phyloP scores from a whole-genome alignment of 1,140 invertebrate species.

The Drosophila repleta region DNA sequence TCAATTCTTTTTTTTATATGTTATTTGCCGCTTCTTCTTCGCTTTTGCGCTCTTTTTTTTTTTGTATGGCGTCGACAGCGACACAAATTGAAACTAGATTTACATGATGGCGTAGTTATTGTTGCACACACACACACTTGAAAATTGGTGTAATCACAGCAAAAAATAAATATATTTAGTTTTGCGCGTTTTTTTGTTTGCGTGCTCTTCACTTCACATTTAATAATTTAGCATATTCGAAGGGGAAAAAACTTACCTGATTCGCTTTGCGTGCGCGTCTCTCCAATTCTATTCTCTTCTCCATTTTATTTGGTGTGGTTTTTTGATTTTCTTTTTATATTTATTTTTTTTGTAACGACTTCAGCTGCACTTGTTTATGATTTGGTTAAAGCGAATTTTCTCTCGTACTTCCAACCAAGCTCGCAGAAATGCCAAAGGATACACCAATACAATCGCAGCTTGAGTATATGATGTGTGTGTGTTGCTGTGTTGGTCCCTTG shows the following conservation, averaged over 20 bases:
- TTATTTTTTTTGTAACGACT: no score
- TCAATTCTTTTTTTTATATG: constrained; percentile 71
- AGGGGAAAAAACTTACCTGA: constrained; percentile 88
- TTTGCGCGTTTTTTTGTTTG: constrained; percentile 65
- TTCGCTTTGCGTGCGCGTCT: constrained; percentile 92
- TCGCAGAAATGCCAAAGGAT: constrained; percentile 66
- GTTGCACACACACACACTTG: constrained; percentile 34
- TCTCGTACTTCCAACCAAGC: constrained; percentile 55
- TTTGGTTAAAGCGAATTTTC: constrained; percentile 54
- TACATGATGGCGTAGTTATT: constrained; percentile 72
- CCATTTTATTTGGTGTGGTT: constrained; percentile 86
- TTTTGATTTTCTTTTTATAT: constrained; percentile 42
- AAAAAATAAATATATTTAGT: constrained; percentile 5
- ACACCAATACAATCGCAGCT: constrained; percentile 50
- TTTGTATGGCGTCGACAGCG: constrained; percentile 58
- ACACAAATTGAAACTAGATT: constrained; percentile 75
- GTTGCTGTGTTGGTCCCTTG: constrained; percentile 50
- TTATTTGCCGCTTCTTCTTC: constrained; percentile 50
- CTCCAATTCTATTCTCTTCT: constrained; percentile 96
- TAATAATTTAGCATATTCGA: constrained; percentile 22
- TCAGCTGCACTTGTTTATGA: constrained; percentile 63
- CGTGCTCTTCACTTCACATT: constrained; percentile 3
- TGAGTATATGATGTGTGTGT: constrained; percentile 21
- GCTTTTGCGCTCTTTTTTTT: constrained; percentile 52
- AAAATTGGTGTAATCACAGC: constrained; percentile 57